Conservation (phyloP, 2,888 invertebrate species). For the Lysandra bellargus region DNA sequence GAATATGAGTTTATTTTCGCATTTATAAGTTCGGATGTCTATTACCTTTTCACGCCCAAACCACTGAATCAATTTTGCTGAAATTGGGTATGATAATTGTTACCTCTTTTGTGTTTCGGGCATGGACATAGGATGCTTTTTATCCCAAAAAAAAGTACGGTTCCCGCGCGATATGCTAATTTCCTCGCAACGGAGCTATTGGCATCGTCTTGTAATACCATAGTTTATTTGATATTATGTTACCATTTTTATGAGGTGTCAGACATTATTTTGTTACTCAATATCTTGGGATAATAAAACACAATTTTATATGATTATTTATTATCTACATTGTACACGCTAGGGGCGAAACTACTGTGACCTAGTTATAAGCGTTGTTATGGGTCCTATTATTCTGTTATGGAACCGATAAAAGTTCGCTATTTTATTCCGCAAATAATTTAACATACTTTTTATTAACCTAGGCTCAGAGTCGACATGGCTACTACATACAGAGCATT, state of each 20-base stretch:
- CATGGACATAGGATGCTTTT: too few species aligned
- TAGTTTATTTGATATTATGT: background rate
- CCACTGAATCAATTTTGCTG: too few species aligned
- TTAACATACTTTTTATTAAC: background rate
- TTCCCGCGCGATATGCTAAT: too few species aligned
- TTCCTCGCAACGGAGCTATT: too few species aligned
- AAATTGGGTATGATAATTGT: too few species aligned
- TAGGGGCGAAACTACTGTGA: constrained; percentile 7
- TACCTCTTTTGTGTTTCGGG: too few species aligned
- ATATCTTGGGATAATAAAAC: constrained; percentile 21
- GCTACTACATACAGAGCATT: too few species aligned
- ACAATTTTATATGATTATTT: constrained; percentile 15
- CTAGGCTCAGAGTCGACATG: background rate
- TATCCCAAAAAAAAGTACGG: too few species aligned
- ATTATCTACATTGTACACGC: background rate
- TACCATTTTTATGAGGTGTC: constrained; percentile 5
- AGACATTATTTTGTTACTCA: constrained; percentile 3
- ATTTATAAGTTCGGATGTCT: too few species aligned
- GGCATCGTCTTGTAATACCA: background rate
- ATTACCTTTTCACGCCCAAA: too few species aligned
- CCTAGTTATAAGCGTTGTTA: constrained; percentile 12
- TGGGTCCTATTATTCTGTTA: constrained; percentile 1
- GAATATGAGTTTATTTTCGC: background rate
- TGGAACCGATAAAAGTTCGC: constrained; percentile 10
- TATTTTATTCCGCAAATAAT: background rate